Evolutionary conservation across 2,888 invertebrate species (phyloP), one percentile per base, ranked within the genome.

Genomic region (Pseudolycoriella hygida): DNA sequence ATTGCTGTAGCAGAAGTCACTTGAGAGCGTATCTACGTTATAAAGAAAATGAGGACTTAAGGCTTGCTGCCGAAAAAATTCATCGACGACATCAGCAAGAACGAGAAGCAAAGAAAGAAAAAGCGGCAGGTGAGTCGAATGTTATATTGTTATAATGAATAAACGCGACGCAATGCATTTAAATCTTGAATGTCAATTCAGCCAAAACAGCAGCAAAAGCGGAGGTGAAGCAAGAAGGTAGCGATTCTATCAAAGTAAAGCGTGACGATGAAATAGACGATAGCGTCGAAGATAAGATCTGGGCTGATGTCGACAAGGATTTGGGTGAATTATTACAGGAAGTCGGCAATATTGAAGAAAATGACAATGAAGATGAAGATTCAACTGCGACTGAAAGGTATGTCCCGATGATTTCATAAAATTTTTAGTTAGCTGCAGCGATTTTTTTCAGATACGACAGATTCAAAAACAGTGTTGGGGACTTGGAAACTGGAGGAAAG

Each of bases 291-390:
- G 81, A 81, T 53, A 80, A 82, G 55, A 56, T 81, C 46, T 84
- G 84, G 84, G 82, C 80, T 19, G 83, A 83, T 60, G 82, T 84
- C 25, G 83, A 84, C 58, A 84, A 84, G 57, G 83, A 83, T 60
- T 69, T 85, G 48, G 82, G 83, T 4, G 83, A 83, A 56, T 67
- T 85, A 45, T 64, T 85, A 31, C 73, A 80, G 12, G 79, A 77
- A 58, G 77, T 74, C 20, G 78, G 76, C 51, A 67, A 68, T 1
- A 73, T 77, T 2, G 77, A 76, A 39, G 77, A 75, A 51, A 77
- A 76, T 51, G 81, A 80, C 52, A 81, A 77, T 51, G 80, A 79
- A 50, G 79, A 76, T 51, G 77, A 78, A 53, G 75, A 74, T 55
- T 71, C 72, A 2, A 64, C 62, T 3, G 51, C 63, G 50, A 66